phyloP scores from a whole-genome alignment of 1,140 invertebrate genomes.

The Drosophila gunungcola region DNA sequence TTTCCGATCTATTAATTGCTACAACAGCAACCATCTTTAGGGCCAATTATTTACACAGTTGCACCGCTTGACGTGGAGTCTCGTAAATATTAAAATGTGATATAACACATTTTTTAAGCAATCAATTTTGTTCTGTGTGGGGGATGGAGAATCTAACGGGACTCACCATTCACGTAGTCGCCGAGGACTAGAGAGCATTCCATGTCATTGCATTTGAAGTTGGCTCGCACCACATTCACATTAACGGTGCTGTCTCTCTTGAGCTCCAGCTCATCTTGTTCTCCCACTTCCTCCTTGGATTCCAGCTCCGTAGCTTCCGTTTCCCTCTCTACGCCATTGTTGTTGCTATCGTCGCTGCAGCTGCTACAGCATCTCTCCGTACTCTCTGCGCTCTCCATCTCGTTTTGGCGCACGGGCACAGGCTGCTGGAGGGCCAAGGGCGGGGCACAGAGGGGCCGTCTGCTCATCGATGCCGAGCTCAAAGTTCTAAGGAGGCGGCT shows the following conservation, averaged over 20 bases:
- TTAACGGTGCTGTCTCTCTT: slow-evolving; percentile 42
- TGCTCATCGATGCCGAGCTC: slow-evolving; percentile 36
- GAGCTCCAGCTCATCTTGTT: slow-evolving; percentile 7
- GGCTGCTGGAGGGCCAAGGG: slow-evolving; percentile 26
- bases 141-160: slow-evolving; percentile 2
- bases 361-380: slow-evolving; percentile 36
- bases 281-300: neutral
- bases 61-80: too few relatives aligned
- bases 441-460: slow-evolving; percentile 11
- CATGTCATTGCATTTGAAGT: slow-evolving; percentile 67
- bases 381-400: slow-evolving; percentile 14
- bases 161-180: slow-evolving; percentile 68
- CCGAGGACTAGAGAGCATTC: slow-evolving; percentile 60
- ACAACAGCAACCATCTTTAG: too few relatives aligned
- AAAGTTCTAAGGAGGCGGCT: slow-evolving; percentile 35
- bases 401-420: neutral
- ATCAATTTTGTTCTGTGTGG: neutral
- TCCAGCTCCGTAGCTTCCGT: slow-evolving; percentile 4
- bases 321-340: slow-evolving; percentile 8
- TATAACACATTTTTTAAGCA: too few relatives aligned
- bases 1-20: too few relatives aligned
- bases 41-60: too few relatives aligned
- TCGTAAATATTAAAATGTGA: too few relatives aligned
- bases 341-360: slow-evolving; percentile 34
- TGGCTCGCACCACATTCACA: slow-evolving; percentile 55